Evolutionary conservation across 2,113 vertebrate species (phyloP).

Genomic region (Macrotus californicus): DNA sequence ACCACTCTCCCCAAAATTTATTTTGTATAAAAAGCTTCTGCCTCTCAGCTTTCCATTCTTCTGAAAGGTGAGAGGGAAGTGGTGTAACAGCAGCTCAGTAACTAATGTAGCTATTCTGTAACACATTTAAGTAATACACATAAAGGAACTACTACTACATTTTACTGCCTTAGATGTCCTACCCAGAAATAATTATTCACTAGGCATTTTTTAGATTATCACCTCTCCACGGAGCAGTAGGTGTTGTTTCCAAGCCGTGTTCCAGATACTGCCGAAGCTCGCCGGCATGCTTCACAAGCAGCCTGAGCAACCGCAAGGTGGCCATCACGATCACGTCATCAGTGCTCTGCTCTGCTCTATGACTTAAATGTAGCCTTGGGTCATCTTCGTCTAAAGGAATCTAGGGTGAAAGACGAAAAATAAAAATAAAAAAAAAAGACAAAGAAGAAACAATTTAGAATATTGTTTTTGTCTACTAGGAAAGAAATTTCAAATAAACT

Average conservation of each 20-base stretch:
- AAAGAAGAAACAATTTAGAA: background rate
- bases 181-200: background rate
- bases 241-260: constrained; percentile 94
- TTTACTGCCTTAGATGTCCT: background rate
- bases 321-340: constrained; percentile 99
- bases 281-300: constrained; percentile 97
- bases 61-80: background rate
- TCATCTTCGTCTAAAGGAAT: constrained; percentile 92
- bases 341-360: constrained; percentile 91
- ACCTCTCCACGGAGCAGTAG: constrained; percentile 98
- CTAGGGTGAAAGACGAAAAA: constrained; percentile 71
- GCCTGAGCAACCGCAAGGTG: constrained; percentile 89
- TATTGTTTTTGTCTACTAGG: background rate
- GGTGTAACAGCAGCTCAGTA: background rate
- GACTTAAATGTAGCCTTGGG: constrained; percentile 87
- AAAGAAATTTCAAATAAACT: background rate
- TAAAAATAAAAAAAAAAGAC: too few species aligned
- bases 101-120: background rate
- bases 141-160: background rate
- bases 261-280: constrained; percentile 96
- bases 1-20: constrained; percentile 10
- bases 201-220: background rate
- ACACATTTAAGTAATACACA: background rate
- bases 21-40: background rate
- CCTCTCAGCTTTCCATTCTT: background rate